phyloP scores from a whole-genome alignment of 2,797 vertebrate species.

The Lithobates pipiens region DNA sequence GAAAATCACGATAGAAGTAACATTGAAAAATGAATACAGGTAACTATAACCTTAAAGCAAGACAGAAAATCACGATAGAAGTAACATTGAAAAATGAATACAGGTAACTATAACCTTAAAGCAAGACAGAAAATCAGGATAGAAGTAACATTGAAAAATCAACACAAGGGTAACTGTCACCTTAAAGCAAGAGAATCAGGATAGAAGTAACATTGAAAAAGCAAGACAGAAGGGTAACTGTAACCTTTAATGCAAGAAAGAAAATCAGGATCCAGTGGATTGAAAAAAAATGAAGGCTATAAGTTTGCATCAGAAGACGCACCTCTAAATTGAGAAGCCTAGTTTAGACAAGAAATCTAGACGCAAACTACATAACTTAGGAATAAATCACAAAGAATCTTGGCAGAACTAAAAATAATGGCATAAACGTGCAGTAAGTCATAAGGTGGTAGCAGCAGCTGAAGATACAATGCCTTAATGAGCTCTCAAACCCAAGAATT shows the following conservation, averaged over 20 bases:
- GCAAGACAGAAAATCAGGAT: neutral
- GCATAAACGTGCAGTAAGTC: too few species aligned
- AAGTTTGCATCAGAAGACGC: too few species aligned
- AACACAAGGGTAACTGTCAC: neutral
- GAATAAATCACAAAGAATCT: neutral
- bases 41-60: neutral
- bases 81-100: too few species aligned
- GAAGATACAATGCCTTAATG: too few species aligned
- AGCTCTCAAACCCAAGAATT: neutral
- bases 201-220: too few species aligned
- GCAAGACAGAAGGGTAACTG: too few species aligned
- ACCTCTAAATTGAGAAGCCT: too few species aligned
- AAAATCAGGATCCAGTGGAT: neutral
- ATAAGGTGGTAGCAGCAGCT: too few species aligned
- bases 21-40: too few species aligned
- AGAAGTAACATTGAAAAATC: too few species aligned
- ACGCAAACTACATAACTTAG: neutral
- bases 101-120: neutral
- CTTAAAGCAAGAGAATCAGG: neutral
- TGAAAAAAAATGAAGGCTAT: neutral
- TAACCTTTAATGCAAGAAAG: neutral
- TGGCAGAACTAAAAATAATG: neutral
- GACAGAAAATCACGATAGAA: too few species aligned
- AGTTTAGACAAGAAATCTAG: neutral
- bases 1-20: too few species aligned